Conservation (phyloP, 2,888 invertebrate genomes). For the Nomada lathburiana region DNA sequence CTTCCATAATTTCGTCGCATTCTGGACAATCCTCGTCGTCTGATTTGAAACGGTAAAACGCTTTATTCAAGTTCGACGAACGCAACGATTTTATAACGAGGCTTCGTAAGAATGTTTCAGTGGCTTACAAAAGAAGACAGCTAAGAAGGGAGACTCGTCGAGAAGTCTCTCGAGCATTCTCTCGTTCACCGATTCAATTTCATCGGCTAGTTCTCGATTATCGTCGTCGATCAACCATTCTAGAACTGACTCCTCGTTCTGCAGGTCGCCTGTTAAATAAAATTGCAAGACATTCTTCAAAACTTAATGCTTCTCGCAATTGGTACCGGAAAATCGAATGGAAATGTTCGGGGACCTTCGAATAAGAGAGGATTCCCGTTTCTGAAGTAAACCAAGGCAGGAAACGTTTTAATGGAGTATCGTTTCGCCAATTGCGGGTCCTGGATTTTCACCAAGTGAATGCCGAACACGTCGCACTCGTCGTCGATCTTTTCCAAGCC, state of each 20-base stretch:
- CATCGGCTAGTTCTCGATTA: slow-evolving; percentile 96
- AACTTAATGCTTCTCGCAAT: not conserved
- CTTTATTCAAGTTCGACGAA: not conserved
- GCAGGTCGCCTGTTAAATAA: slow-evolving; percentile 90
- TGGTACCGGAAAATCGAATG: not conserved
- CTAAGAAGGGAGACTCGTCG: slow-evolving; percentile 93
- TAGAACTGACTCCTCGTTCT: slow-evolving; percentile 95
- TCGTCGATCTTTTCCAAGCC: slow-evolving; percentile 95
- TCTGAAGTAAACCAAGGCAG: slow-evolving; percentile 95
- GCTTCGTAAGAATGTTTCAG: not conserved
- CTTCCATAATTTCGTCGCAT: slow-evolving; percentile 95
- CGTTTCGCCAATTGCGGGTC: slow-evolving; percentile 96
- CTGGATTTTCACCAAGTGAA: slow-evolving; percentile 96
- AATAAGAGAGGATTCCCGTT: slow-evolving; percentile 88
- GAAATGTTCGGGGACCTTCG: slow-evolving; percentile 84
- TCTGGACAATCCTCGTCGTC: slow-evolving; percentile 96
- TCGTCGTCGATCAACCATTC: slow-evolving; percentile 98
- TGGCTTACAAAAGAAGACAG: slow-evolving; percentile 95
- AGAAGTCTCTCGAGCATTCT: slow-evolving; percentile 94
- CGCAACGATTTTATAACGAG: too few relatives aligned
- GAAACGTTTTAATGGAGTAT: slow-evolving; percentile 97
- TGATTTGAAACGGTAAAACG: slow-evolving; percentile 75
- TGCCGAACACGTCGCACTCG: slow-evolving; percentile 96
- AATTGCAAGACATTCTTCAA: not conserved
- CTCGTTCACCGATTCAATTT: slow-evolving; percentile 96